Base-by-base conservation (phyloP, 35 echinoderm and acorn worm genomes). In the Strongylocentrotus purpuratus region DNA sequence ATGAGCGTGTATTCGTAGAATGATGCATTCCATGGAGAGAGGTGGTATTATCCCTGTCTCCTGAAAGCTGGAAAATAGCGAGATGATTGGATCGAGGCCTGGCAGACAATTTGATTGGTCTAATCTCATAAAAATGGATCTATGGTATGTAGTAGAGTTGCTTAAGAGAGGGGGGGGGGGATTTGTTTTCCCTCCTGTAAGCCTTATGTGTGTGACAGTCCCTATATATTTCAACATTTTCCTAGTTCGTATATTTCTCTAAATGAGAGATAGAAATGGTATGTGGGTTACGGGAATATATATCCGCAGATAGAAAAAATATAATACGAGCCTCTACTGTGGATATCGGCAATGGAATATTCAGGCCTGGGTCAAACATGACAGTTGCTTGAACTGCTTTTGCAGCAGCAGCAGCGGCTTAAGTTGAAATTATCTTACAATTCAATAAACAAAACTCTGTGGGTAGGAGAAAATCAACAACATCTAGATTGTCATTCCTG, bases 381-480 rank as follows among this genome's bases (percentile, higher is more conserved):
- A 78, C 52, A 78, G 65, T 28, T 28, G 25, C 22, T n/a, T 28
- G 28, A 7, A 22, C 65, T 25, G 7, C 22, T 78, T 78, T 28
- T 22, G 65, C 65, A 78, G 20, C 65, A 70, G 4, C 50, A 55
- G 8, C 50, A 10, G 8, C 14, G 50, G 50, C 14, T 14, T 70
- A 25, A 18, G 25, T 22, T 25, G 61, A 6, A 22, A 20, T 70
- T 70, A 70, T 18, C 61, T 70, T 70, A 25, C 61, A 70, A 70
- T 70, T 70, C 61, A 70, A 70, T 70, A 70, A 70, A 70, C 61
- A 70, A 70, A 70, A 70, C 61, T 28, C 61, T 70, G 61, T 70
- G 61, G 61, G 61, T 70, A 70, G 61, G 61, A 0, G 61, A 22
- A 70, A 70, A 22, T 14, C 60, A 65, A 25, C 61, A 70, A 28